phyloP scores from a whole-genome alignment of 2,888 invertebrate genomes.

The Sarcophaga variegata region DNA sequence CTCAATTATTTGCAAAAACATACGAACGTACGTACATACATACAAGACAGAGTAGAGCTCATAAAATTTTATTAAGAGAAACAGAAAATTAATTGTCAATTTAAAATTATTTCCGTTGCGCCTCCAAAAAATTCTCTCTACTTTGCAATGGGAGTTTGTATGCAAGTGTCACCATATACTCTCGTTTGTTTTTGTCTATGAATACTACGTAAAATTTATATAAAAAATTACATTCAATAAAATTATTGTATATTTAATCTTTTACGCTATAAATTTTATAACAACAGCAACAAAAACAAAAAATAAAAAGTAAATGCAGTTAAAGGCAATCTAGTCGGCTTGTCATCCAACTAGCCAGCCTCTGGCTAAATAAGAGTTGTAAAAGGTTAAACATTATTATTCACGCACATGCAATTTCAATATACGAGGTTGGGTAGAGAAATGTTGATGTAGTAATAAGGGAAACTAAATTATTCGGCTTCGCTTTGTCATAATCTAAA shows the following conservation, averaged over 20 bases:
- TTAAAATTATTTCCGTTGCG: conserved; percentile 64
- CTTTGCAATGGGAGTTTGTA: not conserved
- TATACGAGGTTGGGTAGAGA: not conserved
- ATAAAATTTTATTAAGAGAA: conserved; percentile 33
- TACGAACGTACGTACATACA: not conserved
- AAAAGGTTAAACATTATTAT: conserved; percentile 15
- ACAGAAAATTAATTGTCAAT: conserved; percentile 60
- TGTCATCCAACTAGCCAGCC: not conserved
- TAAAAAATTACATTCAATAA: conserved; percentile 21
- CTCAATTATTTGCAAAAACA: conserved; percentile 48
- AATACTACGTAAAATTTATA: conserved; percentile 39
- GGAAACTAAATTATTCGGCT: not conserved
- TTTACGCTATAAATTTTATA: not conserved
- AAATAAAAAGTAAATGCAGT: not conserved
- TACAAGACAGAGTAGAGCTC: not conserved
- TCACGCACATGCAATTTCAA: not conserved
- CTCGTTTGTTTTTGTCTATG: not conserved
- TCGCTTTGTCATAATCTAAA: no score
- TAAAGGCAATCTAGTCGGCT: not conserved
- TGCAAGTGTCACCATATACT: not conserved
- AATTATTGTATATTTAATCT: not conserved
- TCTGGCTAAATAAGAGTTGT: not conserved
- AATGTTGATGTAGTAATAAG: not conserved
- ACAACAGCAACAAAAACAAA: not conserved
- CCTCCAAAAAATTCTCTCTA: conserved; percentile 39